Evolutionary conservation across 2,113 vertebrate genomes (phyloP).

Genomic region (Hystrix cristata): DNA sequence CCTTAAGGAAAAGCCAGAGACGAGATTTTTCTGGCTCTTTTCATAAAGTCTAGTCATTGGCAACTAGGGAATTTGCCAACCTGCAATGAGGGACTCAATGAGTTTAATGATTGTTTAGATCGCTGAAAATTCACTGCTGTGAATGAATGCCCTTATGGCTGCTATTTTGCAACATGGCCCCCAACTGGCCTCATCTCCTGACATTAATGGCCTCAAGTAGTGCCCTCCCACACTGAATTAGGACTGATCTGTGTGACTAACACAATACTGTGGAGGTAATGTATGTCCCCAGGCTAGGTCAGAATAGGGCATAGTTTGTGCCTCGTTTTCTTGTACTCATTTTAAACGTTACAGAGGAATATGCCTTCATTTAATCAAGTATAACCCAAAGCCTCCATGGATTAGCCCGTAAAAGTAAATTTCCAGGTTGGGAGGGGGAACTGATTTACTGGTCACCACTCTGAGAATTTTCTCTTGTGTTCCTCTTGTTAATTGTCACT

Average conservation of each 20-base stretch:
- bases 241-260: background rate
- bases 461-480: background rate
- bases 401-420: background rate
- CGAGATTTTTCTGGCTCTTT: constrained; percentile 18
- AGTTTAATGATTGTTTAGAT: background rate
- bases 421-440: background rate
- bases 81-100: background rate
- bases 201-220: background rate
- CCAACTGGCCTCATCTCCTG: background rate
- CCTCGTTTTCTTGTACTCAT: background rate
- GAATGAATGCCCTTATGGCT: background rate
- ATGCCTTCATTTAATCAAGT: background rate
- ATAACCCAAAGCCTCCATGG: background rate
- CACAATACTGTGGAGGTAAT: background rate
- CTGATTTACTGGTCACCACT: background rate
- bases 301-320: background rate
- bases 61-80: background rate
- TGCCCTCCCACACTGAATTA: background rate
- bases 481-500: background rate
- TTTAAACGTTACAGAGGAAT: constrained; percentile 16
- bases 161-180: background rate
- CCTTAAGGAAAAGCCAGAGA: background rate
- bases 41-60: background rate
- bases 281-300: background rate
- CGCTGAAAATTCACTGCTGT: constrained; percentile 1